Percentiles rank a stretch among this genome's conserved stretches.
Conservation (phyloP, 2,113 vertebrate genomes). For the Cyanoramphus novaezelandiae region DNA sequence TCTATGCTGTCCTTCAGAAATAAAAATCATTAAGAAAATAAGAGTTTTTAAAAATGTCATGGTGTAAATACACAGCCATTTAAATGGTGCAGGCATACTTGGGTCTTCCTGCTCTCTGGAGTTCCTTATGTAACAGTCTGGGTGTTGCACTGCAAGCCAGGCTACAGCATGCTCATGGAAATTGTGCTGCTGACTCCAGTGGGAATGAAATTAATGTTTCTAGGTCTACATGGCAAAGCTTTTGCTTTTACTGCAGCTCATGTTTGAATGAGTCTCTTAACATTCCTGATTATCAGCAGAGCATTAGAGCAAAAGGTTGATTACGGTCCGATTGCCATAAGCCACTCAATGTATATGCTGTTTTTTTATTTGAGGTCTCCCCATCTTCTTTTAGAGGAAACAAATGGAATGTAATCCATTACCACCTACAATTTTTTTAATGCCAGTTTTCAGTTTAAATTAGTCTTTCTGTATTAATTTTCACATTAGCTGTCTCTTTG, state of each 20-base stretch:
- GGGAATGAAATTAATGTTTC: background rate
- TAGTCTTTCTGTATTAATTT: conserved; percentile 4
- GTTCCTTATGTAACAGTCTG: background rate
- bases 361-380: background rate
- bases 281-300: background rate
- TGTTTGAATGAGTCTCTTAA: background rate
- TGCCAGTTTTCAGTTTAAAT: background rate
- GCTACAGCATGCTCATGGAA: fast-evolving
- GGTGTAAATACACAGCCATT: background rate
- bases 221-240: background rate
- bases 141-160: background rate
- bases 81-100: fast-evolving
- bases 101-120: background rate
- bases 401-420: background rate
- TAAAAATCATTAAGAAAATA: background rate
- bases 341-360: background rate
- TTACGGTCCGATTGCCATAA: background rate
- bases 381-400: background rate
- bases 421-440: background rate
- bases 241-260: background rate
- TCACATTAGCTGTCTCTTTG: conserved; percentile 1
- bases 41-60: fast-evolving
- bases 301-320: background rate
- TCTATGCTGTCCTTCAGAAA: background rate
- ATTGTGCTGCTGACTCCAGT: background rate